A percentile compares a stretch with the other conserved stretches of the same genome.
Evolutionary conservation across 1,140 invertebrate genomes (phyloP).

Genomic region (Drosophila nasuta): DNA sequence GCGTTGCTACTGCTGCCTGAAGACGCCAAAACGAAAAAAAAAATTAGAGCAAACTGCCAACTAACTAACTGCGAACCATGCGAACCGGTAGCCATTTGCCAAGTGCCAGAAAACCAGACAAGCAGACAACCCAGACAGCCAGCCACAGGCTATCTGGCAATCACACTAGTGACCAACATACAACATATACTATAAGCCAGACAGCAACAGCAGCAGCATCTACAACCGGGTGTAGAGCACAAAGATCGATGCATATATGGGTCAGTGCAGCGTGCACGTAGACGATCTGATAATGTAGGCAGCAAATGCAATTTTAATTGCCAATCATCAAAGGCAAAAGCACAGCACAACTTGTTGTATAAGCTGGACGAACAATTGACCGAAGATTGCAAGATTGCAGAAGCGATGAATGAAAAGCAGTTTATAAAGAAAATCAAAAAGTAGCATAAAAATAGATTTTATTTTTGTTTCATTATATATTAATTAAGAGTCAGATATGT

Average conservation of each 20-base stretch:
- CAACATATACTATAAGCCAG: conserved; percentile 3
- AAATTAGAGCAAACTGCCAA: conserved; percentile 39
- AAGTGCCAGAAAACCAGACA: conserved; percentile 5
- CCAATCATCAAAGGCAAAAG: conserved; percentile 50
- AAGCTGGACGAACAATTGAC: conserved; percentile 8
- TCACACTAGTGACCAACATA: conserved; percentile 71
- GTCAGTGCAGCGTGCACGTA: conserved; percentile 56
- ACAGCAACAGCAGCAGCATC: conserved; percentile 22
- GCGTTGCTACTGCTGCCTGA: conserved; percentile 3
- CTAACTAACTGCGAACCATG: conserved; percentile 27
- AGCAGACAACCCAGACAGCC: conserved; percentile 28
- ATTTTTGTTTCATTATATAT: too few relatives aligned
- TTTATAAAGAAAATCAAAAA: not conserved
- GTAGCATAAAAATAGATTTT: not conserved
- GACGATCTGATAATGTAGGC: conserved; percentile 62
- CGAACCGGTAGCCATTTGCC: conserved; percentile 61
- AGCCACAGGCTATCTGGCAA: conserved; percentile 38
- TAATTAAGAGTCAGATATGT: too few relatives aligned
- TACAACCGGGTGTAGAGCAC: conserved; percentile 52
- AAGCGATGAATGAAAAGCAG: not conserved
- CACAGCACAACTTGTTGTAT: conserved; percentile 30
- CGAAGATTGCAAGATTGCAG: not conserved
- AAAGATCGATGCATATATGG: conserved; percentile 53
- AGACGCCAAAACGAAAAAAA: conserved; percentile 32
- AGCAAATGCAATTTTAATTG: conserved; percentile 70